Evolutionary conservation across 2,797 vertebrate species (phyloP).

Genomic region (Nannoperca australis): DNA sequence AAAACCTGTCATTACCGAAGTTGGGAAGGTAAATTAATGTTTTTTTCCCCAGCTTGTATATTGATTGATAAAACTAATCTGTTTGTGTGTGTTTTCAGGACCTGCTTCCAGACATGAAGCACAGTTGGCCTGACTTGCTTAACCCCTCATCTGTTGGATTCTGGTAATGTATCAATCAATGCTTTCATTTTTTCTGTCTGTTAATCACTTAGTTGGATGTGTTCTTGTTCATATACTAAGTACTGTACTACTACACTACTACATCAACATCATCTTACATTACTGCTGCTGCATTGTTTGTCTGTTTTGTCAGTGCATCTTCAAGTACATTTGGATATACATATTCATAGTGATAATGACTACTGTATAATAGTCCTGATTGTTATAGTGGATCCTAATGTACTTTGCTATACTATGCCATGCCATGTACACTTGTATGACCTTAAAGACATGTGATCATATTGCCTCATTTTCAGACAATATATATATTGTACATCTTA

Average conservation of each 20-base stretch:
- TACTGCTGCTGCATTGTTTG: not conserved
- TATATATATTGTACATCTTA: not conserved
- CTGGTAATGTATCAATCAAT: constrained; percentile 74
- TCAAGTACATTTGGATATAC: not conserved
- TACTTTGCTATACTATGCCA: not conserved
- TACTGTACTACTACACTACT: not conserved
- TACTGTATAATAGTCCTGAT: not conserved
- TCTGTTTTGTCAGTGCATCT: not conserved
- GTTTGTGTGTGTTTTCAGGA: constrained; percentile 75
- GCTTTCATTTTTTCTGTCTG: not conserved
- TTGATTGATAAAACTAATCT: not conserved
- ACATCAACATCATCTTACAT: not conserved
- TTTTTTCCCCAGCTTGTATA: not conserved
- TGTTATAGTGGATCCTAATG: not conserved
- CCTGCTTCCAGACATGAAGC: constrained; percentile 84
- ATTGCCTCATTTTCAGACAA: not conserved
- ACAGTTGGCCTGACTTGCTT: constrained; percentile 84
- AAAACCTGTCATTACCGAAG: not conserved
- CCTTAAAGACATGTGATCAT: not conserved
- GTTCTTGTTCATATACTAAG: not conserved
- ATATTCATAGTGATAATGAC: not conserved
- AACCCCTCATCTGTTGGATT: constrained; percentile 68
- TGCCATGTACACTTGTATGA: not conserved
- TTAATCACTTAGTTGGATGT: not conserved
- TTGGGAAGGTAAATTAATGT: not conserved